Base-by-base conservation (phyloP, 2,888 invertebrate species). In the Abscondita cerata region DNA sequence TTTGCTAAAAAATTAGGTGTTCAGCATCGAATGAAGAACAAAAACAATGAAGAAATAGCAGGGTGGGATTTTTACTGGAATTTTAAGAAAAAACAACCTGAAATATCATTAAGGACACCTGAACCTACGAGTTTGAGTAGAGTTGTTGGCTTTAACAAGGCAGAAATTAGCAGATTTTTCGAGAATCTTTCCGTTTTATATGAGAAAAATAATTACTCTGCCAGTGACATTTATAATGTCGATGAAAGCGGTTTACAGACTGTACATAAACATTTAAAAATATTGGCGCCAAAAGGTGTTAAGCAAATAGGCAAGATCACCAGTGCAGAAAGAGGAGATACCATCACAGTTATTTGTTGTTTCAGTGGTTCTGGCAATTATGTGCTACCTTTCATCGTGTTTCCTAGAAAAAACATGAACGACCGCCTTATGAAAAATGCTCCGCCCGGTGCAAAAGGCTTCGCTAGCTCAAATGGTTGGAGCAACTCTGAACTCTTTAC, bases 221-320 rank as follows among this genome's bases (percentile, higher is more conserved):
- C n/a, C n/a, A n/a, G n/a, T n/a, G n/a, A 50, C 16, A 31, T 77
- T 25, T 78, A 66, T 53, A 78, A 78, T 60, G 34, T 73, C 15
- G 76, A 78, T 67, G 76, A 79, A 68, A 76, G 74, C 20, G 76
- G 71, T 2, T 52, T 75, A 3, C 74, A 74, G 12, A 80, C 76
- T 1, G 77, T 79, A 0, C 75, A 76, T 33, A 68, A 68, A 44
- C 73, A 76, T 4, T 59, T 68, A 2, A 75, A 73, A 65, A 67
- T 79, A 41, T 52, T 80, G 50, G 75, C 76, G 1, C 41, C 58
- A 33, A 76, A 73, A 65, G 77, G 77, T 4, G 40, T 64, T 6
- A 78, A 77, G 47, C 77, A 78, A 64, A 72, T 79, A 19, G 75
- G 73, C 5, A 68, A 70, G 38, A 53, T 76, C n/a, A 77, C 77